Evolutionary conservation across 2,888 invertebrate species (phyloP), one percentile per base, ranked within the genome.

Genomic region (Agonopterix subpropinquella): DNA sequence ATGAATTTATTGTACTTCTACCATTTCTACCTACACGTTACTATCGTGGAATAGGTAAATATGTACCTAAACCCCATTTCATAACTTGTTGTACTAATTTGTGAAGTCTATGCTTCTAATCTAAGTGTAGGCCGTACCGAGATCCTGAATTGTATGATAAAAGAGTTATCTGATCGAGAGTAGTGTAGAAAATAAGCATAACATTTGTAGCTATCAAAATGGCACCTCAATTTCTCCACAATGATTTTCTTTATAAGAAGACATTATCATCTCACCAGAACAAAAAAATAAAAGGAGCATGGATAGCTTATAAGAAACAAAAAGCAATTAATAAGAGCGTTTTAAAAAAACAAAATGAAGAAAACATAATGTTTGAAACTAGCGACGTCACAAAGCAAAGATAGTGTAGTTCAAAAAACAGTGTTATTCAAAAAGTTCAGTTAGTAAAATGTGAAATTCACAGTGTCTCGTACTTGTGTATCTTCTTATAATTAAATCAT

Each of bases 401-500:
- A 53, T 48, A 57, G 55, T 61, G 61, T 60, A 47, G 37, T 47
- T 55, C 52, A 56, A 55, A 53, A 53, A 58, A 58, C 52, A 55
- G 42, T 42, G 42, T 42, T 11, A 11, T 42, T 11, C 13, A 39
- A 10, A 39, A 57, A 47, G 53, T 57, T 15, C 28, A 41, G 51
- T 47, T 43, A 52, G 61, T 64, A 55, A 61, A 47, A 51, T 49
- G 43, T 39, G 54, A 53, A 61, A 60, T 62, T 55, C 54, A 61
- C 58, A 66, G 65, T 69, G 65, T 67, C 67, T 67, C 73, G 76
- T 82, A 84, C 82, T 82, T 82, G 82, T 82, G 82, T 82, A 84
- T 82, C 82, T 79, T 79, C 77, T 70, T 71, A 69, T 65, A 65
- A 65, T 62, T 57, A 64, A 66, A 65, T 64, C 63, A 59, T 47